phyloP scores from a whole-genome alignment of 92 coral and sea anemone genomes.

The Galaxea fascicularis region DNA sequence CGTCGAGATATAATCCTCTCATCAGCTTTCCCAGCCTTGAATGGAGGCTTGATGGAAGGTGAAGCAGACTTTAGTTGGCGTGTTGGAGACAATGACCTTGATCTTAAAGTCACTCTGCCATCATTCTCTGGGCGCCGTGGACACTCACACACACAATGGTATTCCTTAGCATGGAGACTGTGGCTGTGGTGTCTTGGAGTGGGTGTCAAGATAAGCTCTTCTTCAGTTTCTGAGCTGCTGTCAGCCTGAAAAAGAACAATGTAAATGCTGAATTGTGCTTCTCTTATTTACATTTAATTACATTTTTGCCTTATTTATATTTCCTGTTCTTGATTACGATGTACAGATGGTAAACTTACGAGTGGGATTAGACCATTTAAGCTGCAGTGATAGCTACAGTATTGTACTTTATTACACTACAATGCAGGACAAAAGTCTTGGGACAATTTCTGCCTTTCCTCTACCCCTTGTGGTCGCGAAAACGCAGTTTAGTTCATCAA shows the following conservation, averaged over 20 bases:
- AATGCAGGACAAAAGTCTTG: too few relatives aligned
- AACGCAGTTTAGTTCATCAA: too few relatives aligned
- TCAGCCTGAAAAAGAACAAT: constrained; percentile 48
- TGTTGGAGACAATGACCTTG: constrained; percentile 91
- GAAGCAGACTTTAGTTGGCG: constrained; percentile 78
- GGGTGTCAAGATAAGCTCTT: constrained; percentile 80
- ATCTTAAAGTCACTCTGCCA: constrained; percentile 82
- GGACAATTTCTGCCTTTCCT: too few relatives aligned
- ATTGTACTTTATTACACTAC: too few relatives aligned
- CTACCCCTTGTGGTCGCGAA: too few relatives aligned
- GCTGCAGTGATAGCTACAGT: too few relatives aligned
- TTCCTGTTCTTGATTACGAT: too few relatives aligned
- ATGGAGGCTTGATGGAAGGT: constrained; percentile 83
- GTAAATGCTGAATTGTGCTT: not conserved
- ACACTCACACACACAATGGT: constrained; percentile 97
- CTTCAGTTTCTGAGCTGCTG: constrained; percentile 83
- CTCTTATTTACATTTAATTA: too few relatives aligned
- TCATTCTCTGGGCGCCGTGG: constrained; percentile 96
- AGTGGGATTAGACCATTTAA: too few relatives aligned
- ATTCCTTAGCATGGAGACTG: constrained; percentile 52
- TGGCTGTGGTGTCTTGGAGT: constrained; percentile 63
- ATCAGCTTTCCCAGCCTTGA: constrained; percentile 96
- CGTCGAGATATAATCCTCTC: constrained; percentile 93
- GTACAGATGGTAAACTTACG: too few relatives aligned
- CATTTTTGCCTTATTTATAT: too few relatives aligned